Evolutionary conservation across 1,140 invertebrate species (phyloP).

Genomic region (Vanessa tameamea): DNA sequence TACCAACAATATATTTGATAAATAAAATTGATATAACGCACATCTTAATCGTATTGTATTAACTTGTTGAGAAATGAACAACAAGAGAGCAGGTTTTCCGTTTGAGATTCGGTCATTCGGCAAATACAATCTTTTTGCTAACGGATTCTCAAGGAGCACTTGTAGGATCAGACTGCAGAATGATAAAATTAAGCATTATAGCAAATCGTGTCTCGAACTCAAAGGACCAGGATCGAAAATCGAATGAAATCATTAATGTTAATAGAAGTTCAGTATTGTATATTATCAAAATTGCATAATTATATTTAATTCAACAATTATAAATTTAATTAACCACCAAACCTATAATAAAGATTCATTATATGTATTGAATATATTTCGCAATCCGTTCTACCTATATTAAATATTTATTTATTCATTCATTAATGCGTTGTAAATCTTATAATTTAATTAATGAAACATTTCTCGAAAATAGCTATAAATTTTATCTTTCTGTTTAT

Average conservation of each 20-base stretch:
- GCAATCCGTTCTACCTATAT: no score
- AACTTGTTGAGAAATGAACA: neutral
- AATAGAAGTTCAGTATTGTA: neutral
- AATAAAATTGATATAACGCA: no score
- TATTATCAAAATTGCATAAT: neutral
- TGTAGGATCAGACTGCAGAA: neutral
- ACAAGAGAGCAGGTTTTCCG: neutral
- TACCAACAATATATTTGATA: no score
- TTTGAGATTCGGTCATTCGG: neutral
- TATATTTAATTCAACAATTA: neutral
- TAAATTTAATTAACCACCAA: neutral
- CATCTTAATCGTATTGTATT: neutral
- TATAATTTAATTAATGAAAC: no score
- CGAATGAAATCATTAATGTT: neutral
- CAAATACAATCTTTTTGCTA: conserved; percentile 7
- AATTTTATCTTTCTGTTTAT: no score
- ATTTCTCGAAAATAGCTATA: no score
- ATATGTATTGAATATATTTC: no score
- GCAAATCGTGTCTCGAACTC: neutral
- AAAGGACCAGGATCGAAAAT: neutral
- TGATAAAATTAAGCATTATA: neutral
- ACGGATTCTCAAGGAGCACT: neutral
- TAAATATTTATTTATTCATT: no score
- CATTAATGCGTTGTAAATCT: no score
- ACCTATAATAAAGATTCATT: no score